These are phyloP conservation scores for Heteromurus nitidus DNA, from an alignment of 2,888 invertebrate genomes.

Conservation along the genomic window DNA sequence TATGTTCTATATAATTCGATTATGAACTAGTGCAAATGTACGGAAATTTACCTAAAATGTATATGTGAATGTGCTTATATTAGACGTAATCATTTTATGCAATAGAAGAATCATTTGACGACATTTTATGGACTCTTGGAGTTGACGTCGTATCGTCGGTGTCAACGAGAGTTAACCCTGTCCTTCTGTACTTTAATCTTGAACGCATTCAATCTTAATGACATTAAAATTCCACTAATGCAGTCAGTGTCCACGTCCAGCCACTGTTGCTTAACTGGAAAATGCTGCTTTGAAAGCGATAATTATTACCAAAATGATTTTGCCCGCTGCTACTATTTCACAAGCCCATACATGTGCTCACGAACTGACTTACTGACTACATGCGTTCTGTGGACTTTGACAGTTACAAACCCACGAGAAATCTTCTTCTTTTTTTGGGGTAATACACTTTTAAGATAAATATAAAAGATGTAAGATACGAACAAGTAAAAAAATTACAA, in stretches of 20 bases:
- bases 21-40: not conserved
- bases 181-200: conserved; percentile 60
- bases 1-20: too few relatives aligned
- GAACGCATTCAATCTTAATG: not conserved
- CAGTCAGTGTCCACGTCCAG: conserved; percentile 1
- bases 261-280: conserved; percentile 31
- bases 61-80: too few relatives aligned
- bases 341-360: conserved; percentile 46
- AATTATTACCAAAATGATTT: conserved; percentile 9
- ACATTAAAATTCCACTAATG: not conserved
- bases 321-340: not conserved
- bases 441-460: not conserved
- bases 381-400: conserved; percentile 37
- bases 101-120: too few relatives aligned
- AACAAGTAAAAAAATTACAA: conserved; percentile 29
- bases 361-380: conserved; percentile 27
- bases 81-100: too few relatives aligned
- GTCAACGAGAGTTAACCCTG: conserved; percentile 49
- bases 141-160: not conserved
- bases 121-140: conserved; percentile 7
- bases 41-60: too few relatives aligned
- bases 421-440: conserved; percentile 4
- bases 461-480: not conserved
- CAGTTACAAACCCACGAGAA: conserved; percentile 33
- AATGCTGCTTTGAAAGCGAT: conserved; percentile 23